These are phyloP conservation scores for Spizaetus ornatus DNA, from an alignment of 2,113 vertebrate species.

Conservation along the genomic window DNA sequence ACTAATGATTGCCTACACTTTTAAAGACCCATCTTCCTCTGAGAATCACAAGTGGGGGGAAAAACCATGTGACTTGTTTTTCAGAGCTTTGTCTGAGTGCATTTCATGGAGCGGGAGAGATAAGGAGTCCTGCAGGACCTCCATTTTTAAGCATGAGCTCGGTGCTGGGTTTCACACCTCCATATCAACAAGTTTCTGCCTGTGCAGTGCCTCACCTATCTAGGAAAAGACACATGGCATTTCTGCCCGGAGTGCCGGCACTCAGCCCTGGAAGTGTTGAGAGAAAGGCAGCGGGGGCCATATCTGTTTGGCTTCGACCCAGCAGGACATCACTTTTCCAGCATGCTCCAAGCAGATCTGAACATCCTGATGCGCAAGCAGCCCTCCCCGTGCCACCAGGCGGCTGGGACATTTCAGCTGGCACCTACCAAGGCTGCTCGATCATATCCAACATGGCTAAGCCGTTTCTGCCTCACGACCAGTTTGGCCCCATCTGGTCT, in stretches of 20 bases:
- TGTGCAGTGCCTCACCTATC: background rate
- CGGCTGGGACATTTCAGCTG: background rate
- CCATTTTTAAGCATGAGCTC: background rate
- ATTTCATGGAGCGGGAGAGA: background rate
- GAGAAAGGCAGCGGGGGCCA: background rate
- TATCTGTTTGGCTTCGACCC: background rate
- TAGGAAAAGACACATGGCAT: background rate
- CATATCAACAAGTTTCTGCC: background rate
- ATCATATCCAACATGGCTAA: accelerated
- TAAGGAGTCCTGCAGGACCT: background rate
- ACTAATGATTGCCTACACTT: background rate
- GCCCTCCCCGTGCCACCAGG: background rate
- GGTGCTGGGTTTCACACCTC: background rate
- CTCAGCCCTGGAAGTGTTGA: background rate
- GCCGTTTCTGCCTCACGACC: background rate
- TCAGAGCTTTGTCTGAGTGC: background rate
- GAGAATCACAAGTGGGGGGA: background rate
- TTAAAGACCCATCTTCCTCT: background rate
- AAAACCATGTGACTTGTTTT: background rate
- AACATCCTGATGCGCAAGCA: background rate
- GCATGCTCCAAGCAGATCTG: background rate
- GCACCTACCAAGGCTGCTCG: background rate
- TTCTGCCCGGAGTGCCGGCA: background rate
- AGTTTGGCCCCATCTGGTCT: accelerated
- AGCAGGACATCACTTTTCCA: background rate